Evolutionary conservation across 92 coral and sea anemone species (phyloP).

Genomic region (Parazoanthus darwini): DNA sequence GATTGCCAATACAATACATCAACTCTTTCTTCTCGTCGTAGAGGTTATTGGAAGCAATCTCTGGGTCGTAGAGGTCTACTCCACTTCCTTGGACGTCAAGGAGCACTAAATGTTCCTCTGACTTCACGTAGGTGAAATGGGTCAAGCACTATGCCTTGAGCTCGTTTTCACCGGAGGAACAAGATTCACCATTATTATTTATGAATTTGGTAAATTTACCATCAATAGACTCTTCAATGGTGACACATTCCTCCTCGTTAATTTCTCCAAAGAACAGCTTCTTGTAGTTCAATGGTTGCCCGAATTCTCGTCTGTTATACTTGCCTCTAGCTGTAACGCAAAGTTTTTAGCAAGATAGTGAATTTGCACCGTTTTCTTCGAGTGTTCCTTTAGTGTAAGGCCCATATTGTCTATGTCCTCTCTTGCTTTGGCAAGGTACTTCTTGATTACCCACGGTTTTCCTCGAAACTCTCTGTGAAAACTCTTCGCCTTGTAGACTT

Average conservation of each 20-base stretch:
- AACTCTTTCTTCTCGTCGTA: background rate
- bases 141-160: slow-evolving; percentile 20
- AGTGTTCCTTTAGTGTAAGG: slow-evolving; percentile 11
- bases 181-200: no score
- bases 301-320: no score
- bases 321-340: background rate
- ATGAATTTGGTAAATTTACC: no score
- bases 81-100: slow-evolving; percentile 28
- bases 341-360: slow-evolving; percentile 32
- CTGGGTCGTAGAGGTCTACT: slow-evolving; percentile 32
- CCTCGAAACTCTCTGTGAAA: slow-evolving; percentile 29
- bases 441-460: slow-evolving; percentile 31
- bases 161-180: background rate
- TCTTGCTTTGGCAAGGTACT: background rate
- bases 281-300: no score
- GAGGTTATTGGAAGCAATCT: slow-evolving; percentile 40
- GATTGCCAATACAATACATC: slow-evolving; percentile 42
- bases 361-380: slow-evolving; percentile 18
- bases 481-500: slow-evolving; percentile 9
- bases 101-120: slow-evolving; percentile 29
- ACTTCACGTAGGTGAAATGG: background rate
- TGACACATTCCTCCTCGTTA: no score
- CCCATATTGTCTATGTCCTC: no score
- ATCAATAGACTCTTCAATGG: no score
- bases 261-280: no score